Evolutionary conservation across 2,113 vertebrate species (phyloP).

Genomic region (Chamaea fasciata): DNA sequence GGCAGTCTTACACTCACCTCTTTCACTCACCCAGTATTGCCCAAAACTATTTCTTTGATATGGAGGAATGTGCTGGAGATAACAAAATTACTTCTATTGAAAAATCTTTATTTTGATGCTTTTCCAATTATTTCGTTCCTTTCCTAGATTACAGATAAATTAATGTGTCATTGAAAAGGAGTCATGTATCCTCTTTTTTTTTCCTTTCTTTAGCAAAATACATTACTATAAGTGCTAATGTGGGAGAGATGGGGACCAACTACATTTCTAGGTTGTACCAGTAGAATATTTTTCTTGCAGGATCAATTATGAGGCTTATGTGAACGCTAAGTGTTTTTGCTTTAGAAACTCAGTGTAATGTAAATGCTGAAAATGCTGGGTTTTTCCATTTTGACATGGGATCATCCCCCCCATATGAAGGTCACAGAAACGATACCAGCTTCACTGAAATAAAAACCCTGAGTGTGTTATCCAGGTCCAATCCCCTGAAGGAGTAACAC

Average conservation of each 20-base stretch:
- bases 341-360: neutral
- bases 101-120: neutral
- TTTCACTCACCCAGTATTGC: rapidly evolving
- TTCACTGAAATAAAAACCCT: neutral
- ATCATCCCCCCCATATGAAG: neutral
- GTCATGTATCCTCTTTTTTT: too few relatives aligned
- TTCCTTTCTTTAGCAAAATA: neutral
- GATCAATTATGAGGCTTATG: neutral
- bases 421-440: neutral
- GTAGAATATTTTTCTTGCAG: neutral
- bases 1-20: neutral
- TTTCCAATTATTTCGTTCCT: neutral
- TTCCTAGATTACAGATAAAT: neutral
- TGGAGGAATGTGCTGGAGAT: neutral
- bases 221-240: neutral
- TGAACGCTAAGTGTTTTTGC: neutral
- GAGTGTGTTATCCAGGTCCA: neutral
- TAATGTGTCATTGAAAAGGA: neutral
- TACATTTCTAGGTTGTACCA: neutral
- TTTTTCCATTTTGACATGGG: neutral
- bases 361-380: neutral
- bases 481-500: neutral
- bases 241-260: neutral
- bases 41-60: neutral
- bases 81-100: neutral